Evolutionary conservation across 2,113 vertebrate species (phyloP).

Genomic region (Tragelaphus scriptus): DNA sequence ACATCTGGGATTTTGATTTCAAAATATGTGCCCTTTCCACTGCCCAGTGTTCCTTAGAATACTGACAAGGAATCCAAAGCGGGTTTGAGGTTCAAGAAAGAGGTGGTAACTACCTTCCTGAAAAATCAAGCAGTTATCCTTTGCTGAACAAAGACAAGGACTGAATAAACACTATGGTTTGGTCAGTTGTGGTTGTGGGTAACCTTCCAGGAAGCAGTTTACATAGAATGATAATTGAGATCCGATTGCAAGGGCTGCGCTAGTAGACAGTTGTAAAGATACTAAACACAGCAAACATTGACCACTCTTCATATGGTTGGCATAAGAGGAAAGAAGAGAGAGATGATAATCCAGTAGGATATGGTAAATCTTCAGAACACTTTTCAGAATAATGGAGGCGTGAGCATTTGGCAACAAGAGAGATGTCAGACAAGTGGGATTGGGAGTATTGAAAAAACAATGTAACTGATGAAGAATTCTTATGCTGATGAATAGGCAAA

Average conservation of each 20-base stretch:
- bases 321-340: background rate
- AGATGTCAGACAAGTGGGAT: background rate
- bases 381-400: background rate
- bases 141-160: background rate
- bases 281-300: background rate
- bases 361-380: background rate
- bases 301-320: background rate
- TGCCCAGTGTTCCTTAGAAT: background rate
- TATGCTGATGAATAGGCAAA: background rate
- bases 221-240: background rate
- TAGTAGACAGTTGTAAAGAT: background rate
- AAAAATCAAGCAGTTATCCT: background rate
- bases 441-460: background rate
- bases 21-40: background rate
- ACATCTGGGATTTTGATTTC: background rate
- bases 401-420: background rate
- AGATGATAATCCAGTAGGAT: background rate
- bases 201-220: slow-evolving; percentile 20
- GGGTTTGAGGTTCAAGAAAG: background rate
- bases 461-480: background rate
- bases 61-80: background rate
- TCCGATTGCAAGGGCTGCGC: background rate
- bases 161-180: background rate
- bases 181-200: background rate
- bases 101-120: background rate